Evolutionary conservation across 2,113 vertebrate genomes (phyloP).

Genomic region (Oryzias celebensis): DNA sequence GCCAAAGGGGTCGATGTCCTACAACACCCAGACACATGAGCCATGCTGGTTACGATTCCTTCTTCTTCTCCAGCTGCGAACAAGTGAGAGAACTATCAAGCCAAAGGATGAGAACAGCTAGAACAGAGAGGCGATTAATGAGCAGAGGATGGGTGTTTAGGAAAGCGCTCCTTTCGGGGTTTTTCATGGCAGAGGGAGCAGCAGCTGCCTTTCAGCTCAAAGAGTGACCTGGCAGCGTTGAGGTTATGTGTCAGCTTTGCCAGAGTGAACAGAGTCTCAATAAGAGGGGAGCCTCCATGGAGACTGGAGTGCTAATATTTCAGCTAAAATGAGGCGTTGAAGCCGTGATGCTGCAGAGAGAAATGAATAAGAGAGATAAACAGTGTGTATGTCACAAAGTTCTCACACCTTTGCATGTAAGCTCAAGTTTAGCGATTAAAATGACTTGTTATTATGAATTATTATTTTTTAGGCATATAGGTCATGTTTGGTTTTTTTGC

Average conservation of each 20-base stretch:
- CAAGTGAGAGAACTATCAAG: slow-evolving; percentile 13
- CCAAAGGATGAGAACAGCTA: slow-evolving; percentile 24
- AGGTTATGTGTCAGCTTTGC: slow-evolving; percentile 39
- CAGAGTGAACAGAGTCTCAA: slow-evolving; percentile 51
- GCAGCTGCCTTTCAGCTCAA: slow-evolving; percentile 53
- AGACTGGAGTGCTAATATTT: slow-evolving; percentile 64
- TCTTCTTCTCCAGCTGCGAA: slow-evolving; percentile 27
- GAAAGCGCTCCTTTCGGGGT: slow-evolving; percentile 18
- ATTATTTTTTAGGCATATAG: no score
- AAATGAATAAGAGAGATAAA: slow-evolving; percentile 19
- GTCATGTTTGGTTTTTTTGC: no score
- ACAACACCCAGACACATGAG: slow-evolving; percentile 36
- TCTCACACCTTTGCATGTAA: no score
- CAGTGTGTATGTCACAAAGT: neutral
- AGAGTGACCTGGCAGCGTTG: slow-evolving; percentile 36
- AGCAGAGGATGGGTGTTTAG: slow-evolving; percentile 26
- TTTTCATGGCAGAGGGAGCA: slow-evolving; percentile 35
- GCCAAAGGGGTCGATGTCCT: slow-evolving; percentile 34
- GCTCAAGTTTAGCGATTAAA: no score
- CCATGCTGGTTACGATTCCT: slow-evolving; percentile 45
- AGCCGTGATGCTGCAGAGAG: slow-evolving; percentile 4
- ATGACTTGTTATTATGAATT: no score
- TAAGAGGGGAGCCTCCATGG: slow-evolving; percentile 52
- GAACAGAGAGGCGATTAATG: slow-evolving; percentile 27
- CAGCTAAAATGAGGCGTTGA: slow-evolving; percentile 52